Base-by-base conservation (phyloP, 2,113 vertebrate species). In the Furnarius figulus region DNA sequence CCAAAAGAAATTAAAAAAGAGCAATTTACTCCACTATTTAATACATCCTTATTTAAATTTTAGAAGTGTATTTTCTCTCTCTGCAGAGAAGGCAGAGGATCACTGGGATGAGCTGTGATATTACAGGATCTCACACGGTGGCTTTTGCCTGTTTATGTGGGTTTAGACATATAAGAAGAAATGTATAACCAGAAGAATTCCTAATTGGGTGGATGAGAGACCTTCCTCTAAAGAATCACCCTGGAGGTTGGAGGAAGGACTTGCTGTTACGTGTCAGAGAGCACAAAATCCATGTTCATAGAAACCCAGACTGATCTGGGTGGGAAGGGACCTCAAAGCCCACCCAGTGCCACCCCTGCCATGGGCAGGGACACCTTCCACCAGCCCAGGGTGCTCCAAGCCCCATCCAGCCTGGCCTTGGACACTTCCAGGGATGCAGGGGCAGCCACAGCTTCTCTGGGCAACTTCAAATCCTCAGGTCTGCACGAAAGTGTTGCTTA, bases 371-470 rank as follows among this genome's bases (percentile, higher is more conserved):
- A 37, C 68, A 89, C 2, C 10, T 67, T 1, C 53, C 61, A 59
- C 8, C 2, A 0, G 0, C 33, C 33, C 68, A 74, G 44, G 15
- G 0, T 20, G 15, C 33, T 82, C 87, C 86, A 66, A 88, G 14
- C 8, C 10, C 28, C 0, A 0, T 47, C 30, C 85, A 65, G 0
- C 22, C 27, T 39, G 33, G 3, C 6, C 12, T 52, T 8, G 76
- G 52, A 5, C 33, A 1, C 0, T 50, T 0, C 50, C 52, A 66
- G 68, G 44, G 52, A 66, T 42, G 11, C 40, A 40, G 59, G 27
- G 22, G 4, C 31, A 73, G 42, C 25, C 35, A 42, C 17, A 56
- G 35, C 58, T 80, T 5, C 50, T 31, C 31, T 40, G 42, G 35
- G 27, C 9, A 42, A 3, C 11, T 20, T 19, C 4, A 40, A 49